phyloP scores from a whole-genome alignment of 2,113 vertebrate genomes.

The cattle (Bos taurus) region DNA sequence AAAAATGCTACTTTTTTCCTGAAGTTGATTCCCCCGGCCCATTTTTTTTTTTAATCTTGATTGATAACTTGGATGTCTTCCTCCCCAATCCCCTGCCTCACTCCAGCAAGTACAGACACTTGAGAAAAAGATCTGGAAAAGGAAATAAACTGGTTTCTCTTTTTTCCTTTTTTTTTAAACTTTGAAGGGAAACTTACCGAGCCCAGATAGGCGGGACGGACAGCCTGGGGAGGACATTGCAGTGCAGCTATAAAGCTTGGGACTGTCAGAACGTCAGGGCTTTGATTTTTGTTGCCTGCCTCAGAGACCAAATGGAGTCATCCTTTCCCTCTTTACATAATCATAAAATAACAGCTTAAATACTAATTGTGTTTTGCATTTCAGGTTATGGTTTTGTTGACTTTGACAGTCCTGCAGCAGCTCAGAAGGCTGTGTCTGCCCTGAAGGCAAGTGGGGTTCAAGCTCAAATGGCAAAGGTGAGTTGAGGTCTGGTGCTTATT shows the following conservation, averaged over 20 bases:
- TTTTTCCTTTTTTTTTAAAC: background rate
- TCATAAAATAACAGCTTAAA: background rate
- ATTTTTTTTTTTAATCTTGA: background rate
- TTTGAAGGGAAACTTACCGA: background rate
- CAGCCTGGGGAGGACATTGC: rapidly evolving
- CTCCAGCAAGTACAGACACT: background rate
- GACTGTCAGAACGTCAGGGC: background rate
- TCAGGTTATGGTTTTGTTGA: slow-evolving; percentile 99
- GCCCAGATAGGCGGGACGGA: background rate
- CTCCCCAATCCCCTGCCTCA: background rate
- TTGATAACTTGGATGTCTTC: background rate
- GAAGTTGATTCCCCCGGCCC: background rate
- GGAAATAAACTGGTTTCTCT: background rate
- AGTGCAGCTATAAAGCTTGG: rapidly evolving
- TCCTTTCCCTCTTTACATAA: background rate
- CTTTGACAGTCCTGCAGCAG: slow-evolving; percentile 96
- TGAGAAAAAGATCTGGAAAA: background rate
- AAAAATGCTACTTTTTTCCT: background rate
- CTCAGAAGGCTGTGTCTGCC: slow-evolving; percentile 97
- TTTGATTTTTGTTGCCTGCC: background rate
- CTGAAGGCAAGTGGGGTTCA: slow-evolving; percentile 95
- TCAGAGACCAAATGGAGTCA: background rate
- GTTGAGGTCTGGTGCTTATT: background rate
- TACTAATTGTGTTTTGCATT: slow-evolving; percentile 63
- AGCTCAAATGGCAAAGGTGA: slow-evolving; percentile 99